Conservation (phyloP, 2,888 invertebrate species). For the Dilophus febrilis region DNA sequence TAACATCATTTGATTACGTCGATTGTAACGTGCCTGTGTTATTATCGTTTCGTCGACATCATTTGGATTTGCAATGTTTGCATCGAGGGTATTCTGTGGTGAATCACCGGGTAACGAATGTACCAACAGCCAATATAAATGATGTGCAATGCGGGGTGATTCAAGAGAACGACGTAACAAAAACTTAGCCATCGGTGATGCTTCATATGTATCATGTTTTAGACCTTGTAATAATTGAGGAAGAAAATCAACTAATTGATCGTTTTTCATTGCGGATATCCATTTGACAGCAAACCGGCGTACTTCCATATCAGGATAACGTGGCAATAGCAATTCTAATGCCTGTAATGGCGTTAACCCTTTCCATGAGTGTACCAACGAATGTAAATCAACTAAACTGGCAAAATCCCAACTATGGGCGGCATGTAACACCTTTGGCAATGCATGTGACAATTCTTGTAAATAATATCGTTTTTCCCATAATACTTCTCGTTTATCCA, state of each 20-base stretch:
- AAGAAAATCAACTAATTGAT: constrained; percentile 78
- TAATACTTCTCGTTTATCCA: constrained; percentile 45
- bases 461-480: constrained; percentile 92
- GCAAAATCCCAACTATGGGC: constrained; percentile 87
- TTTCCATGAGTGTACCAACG: constrained; percentile 75
- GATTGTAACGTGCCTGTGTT: constrained; percentile 51
- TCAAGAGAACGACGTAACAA: constrained; percentile 65
- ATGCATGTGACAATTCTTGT: constrained; percentile 62
- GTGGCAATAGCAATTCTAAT: constrained; percentile 78
- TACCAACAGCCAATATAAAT: constrained; percentile 83
- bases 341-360: constrained; percentile 76
- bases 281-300: constrained; percentile 70
- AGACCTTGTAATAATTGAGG: constrained; percentile 87
- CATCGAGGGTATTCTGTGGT: constrained; percentile 49
- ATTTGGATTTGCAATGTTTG: constrained; percentile 20
- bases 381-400: constrained; percentile 69
- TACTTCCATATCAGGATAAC: constrained; percentile 83
- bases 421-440: constrained; percentile 72
- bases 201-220: constrained; percentile 80
- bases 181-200: constrained; percentile 68
- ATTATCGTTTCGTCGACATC: constrained; percentile 43
- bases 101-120: constrained; percentile 66
- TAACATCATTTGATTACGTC: constrained; percentile 69
- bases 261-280: constrained; percentile 62
- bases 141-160: constrained; percentile 84